A percentile compares a stretch with the other conserved stretches of the same genome.
Evolutionary conservation across 2,888 invertebrate genomes (phyloP).

Genomic region (Abrostola triplasia): DNA sequence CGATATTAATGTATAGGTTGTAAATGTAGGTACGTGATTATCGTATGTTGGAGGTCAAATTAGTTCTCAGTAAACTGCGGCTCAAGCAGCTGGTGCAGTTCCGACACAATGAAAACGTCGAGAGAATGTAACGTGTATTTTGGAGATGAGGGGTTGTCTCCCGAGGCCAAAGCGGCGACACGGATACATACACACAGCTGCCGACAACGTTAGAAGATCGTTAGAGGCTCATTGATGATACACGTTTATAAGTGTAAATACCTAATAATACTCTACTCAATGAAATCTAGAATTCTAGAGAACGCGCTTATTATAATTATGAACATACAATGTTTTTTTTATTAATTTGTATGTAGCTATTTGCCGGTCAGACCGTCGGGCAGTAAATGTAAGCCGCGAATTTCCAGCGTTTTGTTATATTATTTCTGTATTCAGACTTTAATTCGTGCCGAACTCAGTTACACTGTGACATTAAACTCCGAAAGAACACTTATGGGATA

Average conservation of each 20-base stretch:
- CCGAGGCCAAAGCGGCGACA: constrained; percentile 47
- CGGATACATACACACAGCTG: constrained; percentile 68
- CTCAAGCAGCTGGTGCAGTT: constrained; percentile 64
- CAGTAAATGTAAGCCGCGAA: too few species aligned
- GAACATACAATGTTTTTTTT: too few species aligned
- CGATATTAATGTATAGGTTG: neutral
- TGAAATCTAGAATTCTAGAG: too few species aligned
- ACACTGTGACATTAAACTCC: too few species aligned
- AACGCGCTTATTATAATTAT: too few species aligned
- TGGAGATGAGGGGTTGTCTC: constrained; percentile 69
- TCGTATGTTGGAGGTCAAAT: constrained; percentile 37
- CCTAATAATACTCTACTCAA: too few species aligned
- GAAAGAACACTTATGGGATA: too few species aligned
- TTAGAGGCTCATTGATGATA: constrained; percentile 57
- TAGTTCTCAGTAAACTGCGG: constrained; percentile 32
- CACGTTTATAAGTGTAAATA: neutral
- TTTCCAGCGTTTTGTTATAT: too few species aligned
- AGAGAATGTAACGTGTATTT: constrained; percentile 68
- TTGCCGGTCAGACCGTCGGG: too few species aligned
- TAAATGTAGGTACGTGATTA: constrained; percentile 1
- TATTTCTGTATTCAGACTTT: too few species aligned
- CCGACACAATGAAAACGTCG: constrained; percentile 63
- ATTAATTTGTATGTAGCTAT: too few species aligned
- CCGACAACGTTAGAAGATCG: constrained; percentile 63
- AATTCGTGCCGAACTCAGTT: too few species aligned